Conservation (phyloP, 2,113 vertebrate genomes). For the Felis catus region DNA sequence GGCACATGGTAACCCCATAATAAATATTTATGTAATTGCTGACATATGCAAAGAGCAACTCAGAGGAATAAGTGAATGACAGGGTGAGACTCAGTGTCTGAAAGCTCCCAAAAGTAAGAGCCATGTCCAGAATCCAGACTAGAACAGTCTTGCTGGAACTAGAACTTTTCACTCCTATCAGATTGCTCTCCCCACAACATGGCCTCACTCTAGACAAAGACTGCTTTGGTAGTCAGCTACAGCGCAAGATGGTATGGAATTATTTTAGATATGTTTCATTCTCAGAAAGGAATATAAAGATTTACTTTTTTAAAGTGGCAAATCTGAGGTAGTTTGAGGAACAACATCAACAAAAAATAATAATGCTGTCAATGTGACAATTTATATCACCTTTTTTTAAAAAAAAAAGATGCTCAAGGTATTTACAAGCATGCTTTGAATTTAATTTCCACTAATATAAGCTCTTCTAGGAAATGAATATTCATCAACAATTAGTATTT, state of each 20-base stretch:
- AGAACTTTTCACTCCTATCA: not conserved
- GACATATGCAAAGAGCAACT: not conserved
- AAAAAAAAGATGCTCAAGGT: not conserved
- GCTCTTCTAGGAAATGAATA: conserved; percentile 49
- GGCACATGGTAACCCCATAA: not conserved
- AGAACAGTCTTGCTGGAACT: not conserved
- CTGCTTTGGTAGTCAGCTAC: not conserved
- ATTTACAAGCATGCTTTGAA: conserved; percentile 33
- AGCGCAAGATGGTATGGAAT: not conserved
- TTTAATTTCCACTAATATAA: conserved; percentile 50
- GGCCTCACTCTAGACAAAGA: not conserved
- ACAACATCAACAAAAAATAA: not conserved
- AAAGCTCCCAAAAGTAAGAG: not conserved
- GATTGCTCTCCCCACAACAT: not conserved
- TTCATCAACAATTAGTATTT: conserved; percentile 60
- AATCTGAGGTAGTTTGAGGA: conserved; percentile 6
- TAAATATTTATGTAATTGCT: not conserved
- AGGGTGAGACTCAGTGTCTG: not conserved
- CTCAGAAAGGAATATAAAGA: not conserved
- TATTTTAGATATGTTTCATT: not conserved
- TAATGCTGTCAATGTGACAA: not conserved
- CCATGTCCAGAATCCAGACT: not conserved
- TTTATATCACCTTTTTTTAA: not conserved
- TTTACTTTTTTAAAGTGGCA: not conserved
- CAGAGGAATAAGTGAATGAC: not conserved